These are phyloP conservation scores for Tragelaphus buxtoni DNA, from an alignment of 2,113 vertebrate genomes.

Conservation along the genomic window DNA sequence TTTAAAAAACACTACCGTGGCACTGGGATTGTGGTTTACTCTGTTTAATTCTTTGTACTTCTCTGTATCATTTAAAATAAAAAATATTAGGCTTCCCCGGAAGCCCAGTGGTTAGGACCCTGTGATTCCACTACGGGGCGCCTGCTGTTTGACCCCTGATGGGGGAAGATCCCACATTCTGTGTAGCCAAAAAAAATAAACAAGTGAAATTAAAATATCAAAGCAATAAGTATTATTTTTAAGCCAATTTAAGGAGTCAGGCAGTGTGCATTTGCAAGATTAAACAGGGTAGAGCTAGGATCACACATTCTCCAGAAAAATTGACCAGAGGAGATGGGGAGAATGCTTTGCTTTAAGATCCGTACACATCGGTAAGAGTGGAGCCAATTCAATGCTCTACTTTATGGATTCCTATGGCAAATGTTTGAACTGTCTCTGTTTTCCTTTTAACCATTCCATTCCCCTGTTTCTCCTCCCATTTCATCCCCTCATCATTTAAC, in stretches of 20 bases:
- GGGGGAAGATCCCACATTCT: background rate
- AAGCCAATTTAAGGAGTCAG: background rate
- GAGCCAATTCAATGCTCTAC: background rate
- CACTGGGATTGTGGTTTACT: background rate
- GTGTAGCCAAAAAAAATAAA: background rate
- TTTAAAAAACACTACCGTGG: background rate
- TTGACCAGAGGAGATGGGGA: background rate
- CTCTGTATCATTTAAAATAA: background rate
- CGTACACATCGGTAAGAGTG: rapidly evolving
- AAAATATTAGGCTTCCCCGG: background rate
- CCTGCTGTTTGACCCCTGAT: background rate
- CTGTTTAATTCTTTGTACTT: background rate
- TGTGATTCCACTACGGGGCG: background rate
- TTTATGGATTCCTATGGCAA: background rate
- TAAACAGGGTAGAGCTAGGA: background rate
- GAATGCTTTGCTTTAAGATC: background rate
- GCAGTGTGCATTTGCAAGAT: background rate
- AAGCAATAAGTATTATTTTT: background rate
- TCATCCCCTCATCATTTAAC: background rate
- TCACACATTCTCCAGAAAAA: background rate
- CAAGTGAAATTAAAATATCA: background rate
- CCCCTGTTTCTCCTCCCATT: background rate
- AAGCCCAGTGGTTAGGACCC: background rate
- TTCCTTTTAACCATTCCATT: background rate
- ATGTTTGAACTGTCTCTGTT: background rate